A percentile compares a stretch with the other conserved stretches of the same genome.
Evolutionary conservation across 2,888 invertebrate species (phyloP).

Genomic region (Resseliella maxima): DNA sequence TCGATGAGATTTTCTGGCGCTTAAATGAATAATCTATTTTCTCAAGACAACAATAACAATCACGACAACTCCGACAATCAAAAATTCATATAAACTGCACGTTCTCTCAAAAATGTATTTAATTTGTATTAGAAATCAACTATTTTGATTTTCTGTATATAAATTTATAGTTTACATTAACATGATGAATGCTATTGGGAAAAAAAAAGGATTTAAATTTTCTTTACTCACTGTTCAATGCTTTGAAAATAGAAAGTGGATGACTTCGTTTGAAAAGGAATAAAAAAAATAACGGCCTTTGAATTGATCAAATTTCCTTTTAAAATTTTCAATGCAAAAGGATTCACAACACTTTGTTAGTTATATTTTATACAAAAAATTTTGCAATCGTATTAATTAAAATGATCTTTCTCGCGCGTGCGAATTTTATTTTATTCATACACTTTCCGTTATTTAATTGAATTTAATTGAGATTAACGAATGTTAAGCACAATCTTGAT

Average conservation of each 20-base stretch:
- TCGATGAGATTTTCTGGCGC: conserved; percentile 34
- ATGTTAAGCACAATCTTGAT: background rate
- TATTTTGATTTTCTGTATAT: background rate
- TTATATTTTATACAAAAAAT: too few relatives aligned
- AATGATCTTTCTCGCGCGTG: background rate
- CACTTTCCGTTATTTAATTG: conserved; percentile 11
- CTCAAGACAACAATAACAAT: too few relatives aligned
- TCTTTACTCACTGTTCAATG: conserved; percentile 28
- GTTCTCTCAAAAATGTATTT: too few relatives aligned
- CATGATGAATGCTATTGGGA: too few relatives aligned
- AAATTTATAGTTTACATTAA: background rate
- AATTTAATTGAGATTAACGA: conserved; percentile 17
- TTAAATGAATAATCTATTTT: background rate
- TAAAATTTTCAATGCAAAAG: too few relatives aligned
- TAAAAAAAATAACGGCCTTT: background rate
- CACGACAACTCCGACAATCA: too few relatives aligned
- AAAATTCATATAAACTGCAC: too few relatives aligned
- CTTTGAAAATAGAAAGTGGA: background rate
- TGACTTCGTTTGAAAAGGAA: background rate
- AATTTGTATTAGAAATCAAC: background rate
- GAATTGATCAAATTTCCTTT: too few relatives aligned
- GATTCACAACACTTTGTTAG: too few relatives aligned
- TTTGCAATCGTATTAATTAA: background rate
- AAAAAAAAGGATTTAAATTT: too few relatives aligned
- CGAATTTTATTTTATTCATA: background rate